These are phyloP conservation scores for Argya squamiceps DNA, from an alignment of 2,797 vertebrate genomes.

Conservation along the genomic window DNA sequence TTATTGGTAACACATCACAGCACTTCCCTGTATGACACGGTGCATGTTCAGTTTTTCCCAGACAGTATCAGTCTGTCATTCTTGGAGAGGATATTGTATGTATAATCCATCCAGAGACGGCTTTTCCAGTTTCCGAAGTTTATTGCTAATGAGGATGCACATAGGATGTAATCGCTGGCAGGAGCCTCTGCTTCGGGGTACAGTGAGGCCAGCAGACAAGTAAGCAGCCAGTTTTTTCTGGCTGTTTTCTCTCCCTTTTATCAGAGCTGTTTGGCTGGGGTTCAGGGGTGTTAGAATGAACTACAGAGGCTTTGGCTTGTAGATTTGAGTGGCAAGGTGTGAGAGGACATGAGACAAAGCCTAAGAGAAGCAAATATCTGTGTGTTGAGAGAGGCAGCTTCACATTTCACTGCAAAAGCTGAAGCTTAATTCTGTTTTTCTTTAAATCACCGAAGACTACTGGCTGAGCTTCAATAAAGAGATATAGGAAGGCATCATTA, in stretches of 20 bases:
- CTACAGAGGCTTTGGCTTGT: slow-evolving; percentile 45
- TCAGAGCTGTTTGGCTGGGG: slow-evolving; percentile 67
- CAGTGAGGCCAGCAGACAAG: slow-evolving; percentile 58
- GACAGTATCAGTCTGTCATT: slow-evolving; percentile 28
- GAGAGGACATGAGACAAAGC: slow-evolving; percentile 41
- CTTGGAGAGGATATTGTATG: slow-evolving; percentile 52
- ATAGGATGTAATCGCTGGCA: slow-evolving; percentile 68
- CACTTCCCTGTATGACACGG: background rate
- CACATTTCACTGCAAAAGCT: background rate
- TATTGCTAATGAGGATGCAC: slow-evolving; percentile 72
- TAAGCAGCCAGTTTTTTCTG: slow-evolving; percentile 70
- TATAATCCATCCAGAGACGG: slow-evolving; percentile 49
- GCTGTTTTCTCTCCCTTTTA: slow-evolving; percentile 61
- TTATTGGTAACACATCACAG: background rate
- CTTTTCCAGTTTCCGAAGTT: slow-evolving; percentile 62
- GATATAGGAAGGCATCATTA: background rate
- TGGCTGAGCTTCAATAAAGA: background rate
- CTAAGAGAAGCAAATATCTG: background rate
- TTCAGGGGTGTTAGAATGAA: slow-evolving; percentile 63
- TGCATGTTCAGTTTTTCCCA: slow-evolving; percentile 24
- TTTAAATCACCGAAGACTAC: background rate
- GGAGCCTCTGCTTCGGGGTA: slow-evolving; percentile 43
- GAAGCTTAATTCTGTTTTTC: background rate
- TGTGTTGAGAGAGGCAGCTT: background rate
- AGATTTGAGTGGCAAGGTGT: slow-evolving; percentile 55